These are phyloP conservation scores for Netelia inedita DNA, from an alignment of 2,888 invertebrate genomes.

Conservation along the genomic window DNA sequence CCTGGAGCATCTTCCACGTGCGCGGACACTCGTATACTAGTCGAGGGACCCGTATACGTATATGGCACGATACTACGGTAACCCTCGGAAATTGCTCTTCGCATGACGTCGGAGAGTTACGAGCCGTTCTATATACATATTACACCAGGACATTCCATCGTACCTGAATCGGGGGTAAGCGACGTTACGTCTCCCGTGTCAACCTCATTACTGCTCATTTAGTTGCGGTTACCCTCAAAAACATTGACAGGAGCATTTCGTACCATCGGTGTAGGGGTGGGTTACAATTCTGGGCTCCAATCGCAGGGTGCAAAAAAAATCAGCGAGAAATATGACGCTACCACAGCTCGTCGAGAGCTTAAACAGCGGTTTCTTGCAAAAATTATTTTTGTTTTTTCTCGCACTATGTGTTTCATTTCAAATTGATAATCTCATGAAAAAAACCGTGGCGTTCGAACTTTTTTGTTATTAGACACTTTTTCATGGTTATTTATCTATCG, in stretches of 20 bases:
- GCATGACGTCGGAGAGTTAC: constrained; percentile 57
- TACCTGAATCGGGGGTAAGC: constrained; percentile 50
- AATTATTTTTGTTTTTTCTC: too few relatives aligned
- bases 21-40: background rate
- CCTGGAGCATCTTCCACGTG: constrained; percentile 28
- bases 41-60: constrained; percentile 1
- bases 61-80: constrained; percentile 12
- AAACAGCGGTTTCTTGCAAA: too few relatives aligned
- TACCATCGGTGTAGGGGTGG: background rate
- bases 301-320: background rate
- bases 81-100: constrained; percentile 25
- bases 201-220: constrained; percentile 59
- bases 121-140: constrained; percentile 22
- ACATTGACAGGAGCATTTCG: constrained; percentile 4
- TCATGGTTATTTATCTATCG: too few relatives aligned
- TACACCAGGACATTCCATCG: constrained; percentile 32
- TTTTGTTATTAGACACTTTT: too few relatives aligned
- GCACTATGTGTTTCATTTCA: too few relatives aligned
- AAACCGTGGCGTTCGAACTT: too few relatives aligned
- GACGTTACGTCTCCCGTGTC: constrained; percentile 35
- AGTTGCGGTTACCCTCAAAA: constrained; percentile 30
- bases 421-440: too few relatives aligned
- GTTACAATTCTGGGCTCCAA: background rate
- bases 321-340: background rate
- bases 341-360: too few relatives aligned